phyloP scores from a whole-genome alignment of 2,888 invertebrate species.

The Ochropleura leucogaster region DNA sequence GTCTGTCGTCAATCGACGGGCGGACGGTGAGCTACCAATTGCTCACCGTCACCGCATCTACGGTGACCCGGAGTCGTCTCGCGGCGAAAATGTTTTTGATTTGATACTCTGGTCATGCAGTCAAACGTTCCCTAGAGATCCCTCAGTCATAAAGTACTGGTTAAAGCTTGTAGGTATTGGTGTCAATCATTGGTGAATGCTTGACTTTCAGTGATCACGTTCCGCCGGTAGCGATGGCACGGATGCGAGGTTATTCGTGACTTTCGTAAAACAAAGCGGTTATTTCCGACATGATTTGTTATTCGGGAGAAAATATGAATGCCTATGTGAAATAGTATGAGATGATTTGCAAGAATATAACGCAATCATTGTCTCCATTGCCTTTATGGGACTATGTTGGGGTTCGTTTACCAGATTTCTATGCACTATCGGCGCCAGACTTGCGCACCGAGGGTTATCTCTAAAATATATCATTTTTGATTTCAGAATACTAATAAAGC shows the following conservation, averaged over 20 bases:
- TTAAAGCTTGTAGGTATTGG: background rate
- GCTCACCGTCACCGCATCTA: too few relatives aligned
- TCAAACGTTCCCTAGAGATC: background rate
- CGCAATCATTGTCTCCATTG: background rate
- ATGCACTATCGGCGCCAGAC: too few relatives aligned
- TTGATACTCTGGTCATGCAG: too few relatives aligned
- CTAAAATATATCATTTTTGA: too few relatives aligned
- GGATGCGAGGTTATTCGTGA: slow-evolving; percentile 29
- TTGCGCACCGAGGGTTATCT: too few relatives aligned
- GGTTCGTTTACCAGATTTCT: background rate
- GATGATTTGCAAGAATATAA: background rate
- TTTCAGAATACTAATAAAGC: background rate
- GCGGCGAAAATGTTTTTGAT: too few relatives aligned
- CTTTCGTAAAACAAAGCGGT: slow-evolving; percentile 29
- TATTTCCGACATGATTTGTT: background rate
- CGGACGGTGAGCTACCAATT: too few relatives aligned
- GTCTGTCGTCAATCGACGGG: too few relatives aligned
- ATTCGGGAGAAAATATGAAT: slow-evolving; percentile 1
- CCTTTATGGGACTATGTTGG: background rate
- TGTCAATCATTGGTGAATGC: slow-evolving; percentile 29
- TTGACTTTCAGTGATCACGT: slow-evolving; percentile 36
- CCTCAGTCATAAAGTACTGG: background rate
- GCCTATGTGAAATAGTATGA: background rate
- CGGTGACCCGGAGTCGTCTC: too few relatives aligned
- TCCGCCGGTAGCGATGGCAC: slow-evolving; percentile 48